Percentiles rank a stretch among this genome's conserved stretches.
These are phyloP conservation scores for Agraylea sexmaculata DNA, from an alignment of 1,140 invertebrate species.

Conservation along the genomic window DNA sequence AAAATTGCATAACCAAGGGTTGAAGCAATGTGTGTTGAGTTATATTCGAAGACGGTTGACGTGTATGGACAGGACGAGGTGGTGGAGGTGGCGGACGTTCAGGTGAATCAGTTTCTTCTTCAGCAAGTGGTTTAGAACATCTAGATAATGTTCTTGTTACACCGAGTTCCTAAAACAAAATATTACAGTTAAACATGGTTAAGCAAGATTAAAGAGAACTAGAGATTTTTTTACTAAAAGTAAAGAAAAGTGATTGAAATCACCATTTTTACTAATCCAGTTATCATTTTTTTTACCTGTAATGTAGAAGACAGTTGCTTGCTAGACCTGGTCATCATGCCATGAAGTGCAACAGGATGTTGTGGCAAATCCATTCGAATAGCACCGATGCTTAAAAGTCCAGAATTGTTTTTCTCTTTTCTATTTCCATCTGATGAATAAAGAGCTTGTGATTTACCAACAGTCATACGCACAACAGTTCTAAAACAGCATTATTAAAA, in stretches of 20 bases:
- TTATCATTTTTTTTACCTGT: constrained; percentile 40
- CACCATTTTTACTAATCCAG: too few relatives aligned
- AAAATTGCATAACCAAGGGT: constrained; percentile 78
- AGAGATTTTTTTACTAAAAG: neutral
- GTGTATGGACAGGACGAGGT: constrained; percentile 28
- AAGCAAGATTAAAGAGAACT: too few relatives aligned
- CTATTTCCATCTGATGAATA: constrained; percentile 73
- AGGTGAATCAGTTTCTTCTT: constrained; percentile 47
- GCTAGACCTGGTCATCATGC: constrained; percentile 92
- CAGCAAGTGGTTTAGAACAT: constrained; percentile 45
- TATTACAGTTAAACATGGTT: too few relatives aligned
- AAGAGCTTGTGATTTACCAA: constrained; percentile 83
- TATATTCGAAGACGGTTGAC: constrained; percentile 23
- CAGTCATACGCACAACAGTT: constrained; percentile 86
- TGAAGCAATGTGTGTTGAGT: constrained; percentile 44
- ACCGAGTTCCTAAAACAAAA: constrained; percentile 55
- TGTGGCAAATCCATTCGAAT: constrained; percentile 92
- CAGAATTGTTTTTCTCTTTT: constrained; percentile 68
- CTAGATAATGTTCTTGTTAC: constrained; percentile 67
- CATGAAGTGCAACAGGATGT: constrained; percentile 90
- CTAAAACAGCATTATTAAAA: constrained; percentile 29
- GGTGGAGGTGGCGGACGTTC: constrained; percentile 28
- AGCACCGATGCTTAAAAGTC: constrained; percentile 73
- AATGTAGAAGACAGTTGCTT: constrained; percentile 86
- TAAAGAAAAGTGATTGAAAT: neutral